A percentile compares a stretch with the other conserved stretches of the same genome.
phyloP scores from a whole-genome alignment of 2,113 vertebrate genomes.

The Galbula dea region DNA sequence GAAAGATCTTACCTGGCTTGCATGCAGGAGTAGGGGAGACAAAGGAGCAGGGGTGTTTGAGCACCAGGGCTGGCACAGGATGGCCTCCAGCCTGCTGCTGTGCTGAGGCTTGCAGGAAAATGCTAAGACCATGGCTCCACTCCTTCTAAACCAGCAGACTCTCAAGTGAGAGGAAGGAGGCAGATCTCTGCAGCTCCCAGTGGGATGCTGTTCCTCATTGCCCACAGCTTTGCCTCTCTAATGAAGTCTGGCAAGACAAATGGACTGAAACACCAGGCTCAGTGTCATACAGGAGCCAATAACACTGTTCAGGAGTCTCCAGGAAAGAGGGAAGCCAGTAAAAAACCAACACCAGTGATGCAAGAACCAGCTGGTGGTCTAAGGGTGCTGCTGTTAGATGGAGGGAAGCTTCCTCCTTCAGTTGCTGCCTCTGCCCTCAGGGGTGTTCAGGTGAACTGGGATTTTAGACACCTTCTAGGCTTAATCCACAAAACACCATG shows the following conservation, averaged over 20 bases:
- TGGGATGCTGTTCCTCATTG: neutral
- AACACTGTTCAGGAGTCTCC: neutral
- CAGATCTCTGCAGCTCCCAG: neutral
- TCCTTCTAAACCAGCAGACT: neutral
- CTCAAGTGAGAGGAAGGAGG: neutral
- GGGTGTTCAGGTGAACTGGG: neutral
- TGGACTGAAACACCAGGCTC: neutral
- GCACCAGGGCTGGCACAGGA: neutral
- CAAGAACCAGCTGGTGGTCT: neutral
- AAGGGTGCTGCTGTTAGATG: neutral
- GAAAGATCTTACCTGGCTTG: neutral
- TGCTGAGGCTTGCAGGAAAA: neutral
- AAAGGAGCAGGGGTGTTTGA: neutral
- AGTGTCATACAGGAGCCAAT: neutral
- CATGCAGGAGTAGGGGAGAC: neutral
- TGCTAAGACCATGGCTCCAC: neutral
- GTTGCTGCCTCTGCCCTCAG: neutral
- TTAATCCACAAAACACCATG: neutral
- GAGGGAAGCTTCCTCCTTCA: neutral
- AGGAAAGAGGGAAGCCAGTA: neutral
- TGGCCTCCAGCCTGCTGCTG: neutral
- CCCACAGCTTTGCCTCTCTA: neutral
- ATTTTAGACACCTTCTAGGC: neutral
- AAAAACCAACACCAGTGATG: neutral
- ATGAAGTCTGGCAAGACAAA: neutral